Base-by-base conservation (phyloP, 2,888 invertebrate species). In the Pecten maximus region DNA sequence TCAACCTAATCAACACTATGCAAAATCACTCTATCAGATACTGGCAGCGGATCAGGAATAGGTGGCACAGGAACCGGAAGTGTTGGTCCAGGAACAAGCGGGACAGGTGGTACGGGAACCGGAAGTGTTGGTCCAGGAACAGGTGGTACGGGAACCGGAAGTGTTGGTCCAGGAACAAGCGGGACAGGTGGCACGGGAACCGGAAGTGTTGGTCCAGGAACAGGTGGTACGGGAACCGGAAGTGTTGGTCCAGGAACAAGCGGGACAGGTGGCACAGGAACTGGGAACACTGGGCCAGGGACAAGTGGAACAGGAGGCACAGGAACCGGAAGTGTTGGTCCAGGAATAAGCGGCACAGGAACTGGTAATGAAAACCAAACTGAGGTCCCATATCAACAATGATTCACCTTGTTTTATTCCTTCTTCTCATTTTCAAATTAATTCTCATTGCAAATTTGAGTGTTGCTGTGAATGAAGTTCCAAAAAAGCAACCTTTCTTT, bases 61-160 rank as follows among this genome's bases (percentile, higher is more conserved):
- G 92, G 92, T 40, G 90, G 90, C 4, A 91, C 91, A 28, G 92
- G 92, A 54, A 90, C 89, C 0, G 92, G 92, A 87, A 54, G 16
- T 19, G 3, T 2, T 54, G 50, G 50, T 19, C 19, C 50, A 19
- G 50, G 50, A 19, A 10, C 50, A 19, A 54, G 50, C 23, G 50
- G 50, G 15, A 54, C 50, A 10, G 50, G 50, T 54, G 19, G 50
- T 19, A 74, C 74, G 4, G 74, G 74, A 10, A 74, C 74, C 16
- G 74, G 92, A 87, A 74, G 15, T 74, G 3, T 2, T 54, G 50
- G 50, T 19, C 19, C 50, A 54, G 60, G 60, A 74, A 74, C 60
- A 15, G 74, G 74, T 54, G 19, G 50, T 35, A 74, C 74, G 0
- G 74, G 60, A 74, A 74, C 60, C 3, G 60, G 60, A 74, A 74